These are phyloP conservation scores for Pheosia tremula DNA, from an alignment of 2,888 invertebrate genomes.

Conservation along the genomic window DNA sequence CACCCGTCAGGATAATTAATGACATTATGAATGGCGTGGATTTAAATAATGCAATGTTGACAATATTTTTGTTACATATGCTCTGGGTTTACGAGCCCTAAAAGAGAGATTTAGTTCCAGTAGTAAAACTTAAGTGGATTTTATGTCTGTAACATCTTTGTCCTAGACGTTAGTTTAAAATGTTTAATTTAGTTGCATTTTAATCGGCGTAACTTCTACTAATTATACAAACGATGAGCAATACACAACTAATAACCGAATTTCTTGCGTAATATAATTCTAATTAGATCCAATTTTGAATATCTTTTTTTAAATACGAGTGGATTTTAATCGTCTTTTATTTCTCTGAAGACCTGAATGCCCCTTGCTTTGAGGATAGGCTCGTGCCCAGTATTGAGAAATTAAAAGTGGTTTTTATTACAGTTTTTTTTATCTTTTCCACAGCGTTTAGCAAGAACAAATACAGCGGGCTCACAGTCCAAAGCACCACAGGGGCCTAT, in stretches of 20 bases:
- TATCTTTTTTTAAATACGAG: conserved; percentile 1
- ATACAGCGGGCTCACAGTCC: conserved; percentile 59
- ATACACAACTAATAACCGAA: too few relatives aligned
- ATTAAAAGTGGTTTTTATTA: too few relatives aligned
- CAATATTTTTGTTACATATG: not conserved
- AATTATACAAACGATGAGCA: too few relatives aligned
- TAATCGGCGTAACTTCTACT: not conserved
- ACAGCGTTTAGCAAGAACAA: conserved; percentile 76
- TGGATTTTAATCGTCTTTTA: not conserved
- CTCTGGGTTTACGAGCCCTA: not conserved
- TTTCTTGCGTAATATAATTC: not conserved
- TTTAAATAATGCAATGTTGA: not conserved
- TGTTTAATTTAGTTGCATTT: conserved; percentile 1
- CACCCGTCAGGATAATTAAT: too few relatives aligned
- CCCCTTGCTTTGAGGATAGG: too few relatives aligned
- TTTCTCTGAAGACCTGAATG: not conserved
- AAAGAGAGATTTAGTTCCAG: not conserved
- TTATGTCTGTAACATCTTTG: not conserved
- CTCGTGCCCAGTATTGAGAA: too few relatives aligned
- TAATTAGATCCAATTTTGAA: not conserved
- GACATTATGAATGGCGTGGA: not conserved
- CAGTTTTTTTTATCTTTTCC: conserved; percentile 21
- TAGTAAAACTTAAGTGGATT: not conserved
- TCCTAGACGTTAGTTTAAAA: not conserved
- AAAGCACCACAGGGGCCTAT: conserved; percentile 78